These are phyloP conservation scores for Hydriomena furcata DNA, from an alignment of 2,888 invertebrate species.

Conservation along the genomic window DNA sequence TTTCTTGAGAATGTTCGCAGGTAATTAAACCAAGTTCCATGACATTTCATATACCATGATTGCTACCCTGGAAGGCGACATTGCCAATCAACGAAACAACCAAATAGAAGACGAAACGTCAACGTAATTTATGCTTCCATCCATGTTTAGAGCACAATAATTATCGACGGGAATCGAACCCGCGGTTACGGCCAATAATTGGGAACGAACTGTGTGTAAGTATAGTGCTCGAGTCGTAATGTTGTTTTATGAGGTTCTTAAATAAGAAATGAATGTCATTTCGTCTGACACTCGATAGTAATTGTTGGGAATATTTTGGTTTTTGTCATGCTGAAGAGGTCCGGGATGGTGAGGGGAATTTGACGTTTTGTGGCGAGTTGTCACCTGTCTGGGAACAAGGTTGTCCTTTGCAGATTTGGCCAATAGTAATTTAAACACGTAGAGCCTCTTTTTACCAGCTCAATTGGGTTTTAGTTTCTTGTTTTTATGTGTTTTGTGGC, in stretches of 20 bases:
- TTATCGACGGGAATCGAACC: conserved; percentile 75
- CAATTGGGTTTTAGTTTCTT: no score
- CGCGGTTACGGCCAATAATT: conserved; percentile 76
- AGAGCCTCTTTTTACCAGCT: no score
- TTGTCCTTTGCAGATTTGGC: no score
- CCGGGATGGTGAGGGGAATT: no score
- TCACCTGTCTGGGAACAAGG: no score
- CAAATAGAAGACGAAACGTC: conserved; percentile 45
- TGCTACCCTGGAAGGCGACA: conserved; percentile 15
- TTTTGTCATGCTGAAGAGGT: conserved; percentile 26
- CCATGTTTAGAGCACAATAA: conserved; percentile 55
- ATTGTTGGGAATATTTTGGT: conserved; percentile 28
- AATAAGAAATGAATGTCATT: conserved; percentile 74
- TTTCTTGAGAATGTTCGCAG: no score
- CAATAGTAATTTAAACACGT: no score
- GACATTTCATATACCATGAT: not conserved
- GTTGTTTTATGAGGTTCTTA: conserved; percentile 72
- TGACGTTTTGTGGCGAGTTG: no score
- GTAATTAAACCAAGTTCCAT: conserved; percentile 1
- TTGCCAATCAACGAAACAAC: conserved; percentile 36
- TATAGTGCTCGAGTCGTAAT: conserved; percentile 65
- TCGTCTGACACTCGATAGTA: conserved; percentile 46
- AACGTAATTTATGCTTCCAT: conserved; percentile 42
- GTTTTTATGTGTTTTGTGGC: no score
- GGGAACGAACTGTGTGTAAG: conserved; percentile 69